Conservation (phyloP, 2,888 invertebrate genomes). For the Ophion ventricosus region DNA sequence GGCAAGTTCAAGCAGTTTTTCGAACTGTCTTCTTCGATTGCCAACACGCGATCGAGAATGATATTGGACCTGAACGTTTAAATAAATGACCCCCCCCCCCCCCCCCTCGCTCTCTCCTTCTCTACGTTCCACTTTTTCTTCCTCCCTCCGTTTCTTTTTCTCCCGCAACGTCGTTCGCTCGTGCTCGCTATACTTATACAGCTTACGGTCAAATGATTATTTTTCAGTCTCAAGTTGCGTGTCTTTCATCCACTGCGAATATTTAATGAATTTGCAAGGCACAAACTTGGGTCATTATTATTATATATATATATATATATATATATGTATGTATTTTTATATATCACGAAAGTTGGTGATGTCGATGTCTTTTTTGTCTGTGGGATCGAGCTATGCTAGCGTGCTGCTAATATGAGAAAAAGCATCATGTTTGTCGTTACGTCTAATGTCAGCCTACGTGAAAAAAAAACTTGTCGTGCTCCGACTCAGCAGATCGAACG, state of each 20-base stretch:
- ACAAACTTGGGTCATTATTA: constrained; percentile 32
- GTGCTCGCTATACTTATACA: constrained; percentile 37
- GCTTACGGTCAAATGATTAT: constrained; percentile 49
- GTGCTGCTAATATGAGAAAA: constrained; percentile 38
- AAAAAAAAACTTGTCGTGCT: constrained; percentile 6
- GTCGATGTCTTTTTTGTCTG: constrained; percentile 1
- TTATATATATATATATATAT: neutral
- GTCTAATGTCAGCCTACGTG: neutral
- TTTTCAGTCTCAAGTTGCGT: constrained; percentile 51
- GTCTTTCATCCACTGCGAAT: constrained; percentile 54
- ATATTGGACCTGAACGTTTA: constrained; percentile 55
- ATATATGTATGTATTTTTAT: neutral
- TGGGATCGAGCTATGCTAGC: constrained; percentile 14
- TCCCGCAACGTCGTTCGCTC: constrained; percentile 21
- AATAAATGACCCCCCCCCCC: constrained; percentile 51
- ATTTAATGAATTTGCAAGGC: constrained; percentile 49
- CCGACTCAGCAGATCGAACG: neutral
- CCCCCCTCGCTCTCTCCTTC: neutral
- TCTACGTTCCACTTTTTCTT: neutral
- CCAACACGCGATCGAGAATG: constrained; percentile 59
- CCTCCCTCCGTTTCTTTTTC: constrained; percentile 13
- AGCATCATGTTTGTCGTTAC: constrained; percentile 18
- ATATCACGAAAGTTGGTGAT: constrained; percentile 17
- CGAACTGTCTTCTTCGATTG: constrained; percentile 56
- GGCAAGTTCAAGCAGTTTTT: constrained; percentile 30